Evolutionary conservation across 1,140 invertebrate genomes (phyloP).

Genomic region (Goniozus legneri): DNA sequence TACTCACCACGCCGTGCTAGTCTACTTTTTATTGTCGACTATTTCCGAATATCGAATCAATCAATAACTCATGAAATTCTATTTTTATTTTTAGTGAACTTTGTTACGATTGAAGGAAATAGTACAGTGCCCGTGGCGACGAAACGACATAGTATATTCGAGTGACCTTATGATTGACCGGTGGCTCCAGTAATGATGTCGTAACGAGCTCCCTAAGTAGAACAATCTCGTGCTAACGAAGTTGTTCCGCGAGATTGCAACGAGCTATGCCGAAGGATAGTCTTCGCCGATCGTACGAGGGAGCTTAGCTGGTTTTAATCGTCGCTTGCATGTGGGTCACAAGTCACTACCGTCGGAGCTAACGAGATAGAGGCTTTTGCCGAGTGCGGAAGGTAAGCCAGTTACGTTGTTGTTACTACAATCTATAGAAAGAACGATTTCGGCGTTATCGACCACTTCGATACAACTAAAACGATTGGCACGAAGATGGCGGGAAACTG

Average conservation of each 20-base stretch:
- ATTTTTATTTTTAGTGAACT: too few relatives aligned
- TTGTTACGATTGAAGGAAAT: too few relatives aligned
- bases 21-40: too few relatives aligned
- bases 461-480: too few relatives aligned
- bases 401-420: conserved; percentile 34
- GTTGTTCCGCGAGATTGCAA: background rate
- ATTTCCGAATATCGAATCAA: too few relatives aligned
- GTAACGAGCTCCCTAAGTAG: background rate
- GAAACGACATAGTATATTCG: conserved; percentile 1
- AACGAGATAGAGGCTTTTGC: conserved; percentile 51
- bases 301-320: conserved; percentile 42
- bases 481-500: too few relatives aligned
- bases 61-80: too few relatives aligned
- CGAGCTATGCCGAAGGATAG: background rate
- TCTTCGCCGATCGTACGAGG: background rate
- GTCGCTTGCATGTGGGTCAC: conserved; percentile 52
- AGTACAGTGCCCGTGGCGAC: background rate
- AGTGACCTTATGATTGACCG: too few relatives aligned
- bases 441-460: too few relatives aligned
- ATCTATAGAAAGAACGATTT: conserved; percentile 1
- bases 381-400: conserved; percentile 42
- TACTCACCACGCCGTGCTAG: too few relatives aligned
- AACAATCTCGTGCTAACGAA: background rate
- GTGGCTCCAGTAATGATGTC: too few relatives aligned
- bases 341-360: conserved; percentile 40